Base-by-base conservation (phyloP, 2,888 invertebrate species). In the Mimachlamys varia region DNA sequence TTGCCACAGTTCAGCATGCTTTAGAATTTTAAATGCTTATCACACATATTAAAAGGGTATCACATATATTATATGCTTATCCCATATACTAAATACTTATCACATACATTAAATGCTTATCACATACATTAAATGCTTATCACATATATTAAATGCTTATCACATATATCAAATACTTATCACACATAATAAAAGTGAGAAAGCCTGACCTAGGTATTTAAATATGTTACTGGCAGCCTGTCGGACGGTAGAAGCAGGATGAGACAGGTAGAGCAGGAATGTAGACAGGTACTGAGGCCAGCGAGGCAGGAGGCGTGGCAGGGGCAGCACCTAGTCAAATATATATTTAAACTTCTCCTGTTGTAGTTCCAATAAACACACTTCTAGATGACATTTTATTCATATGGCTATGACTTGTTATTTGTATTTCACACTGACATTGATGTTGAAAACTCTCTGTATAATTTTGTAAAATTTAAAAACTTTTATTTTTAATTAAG, bases 161-260 rank as follows among this genome's bases (percentile, higher is more conserved):
- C 44, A 44, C 44, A 44, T 7, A 53, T 22, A 5, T 44, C 7
- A 7, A 44, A 44, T 5, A 7, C 44, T 44, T 5, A 44, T 44
- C 44, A 44, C 44, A 44, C 44, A 44, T 44, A 44, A n/a, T n/a
- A n/a, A n/a, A n/a, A n/a, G n/a, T 58, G 19, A 22, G 58, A 58
- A 76, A 76, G 62, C 87, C 91, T 55, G 91, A 96, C 96, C 95
- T n/a, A 96, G 90, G 91, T 95, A 96, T 93, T 96, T 96, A 92
- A 96, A 96, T 87, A 96, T 94, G 55, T 93, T 94, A 91, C 96
- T 96, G 50, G 96, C 93, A n/a, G 95, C 94, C 92, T 96, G 96
- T 58, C 96, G 93, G 0, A 96, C 96, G 88, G 96, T 96, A 13
- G 96, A 96, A 12, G 96, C 96, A 19, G 95, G 95, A 90, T 96